Evolutionary conservation across 1,140 invertebrate genomes (phyloP).

Genomic region (Hirudo medicinalis): DNA sequence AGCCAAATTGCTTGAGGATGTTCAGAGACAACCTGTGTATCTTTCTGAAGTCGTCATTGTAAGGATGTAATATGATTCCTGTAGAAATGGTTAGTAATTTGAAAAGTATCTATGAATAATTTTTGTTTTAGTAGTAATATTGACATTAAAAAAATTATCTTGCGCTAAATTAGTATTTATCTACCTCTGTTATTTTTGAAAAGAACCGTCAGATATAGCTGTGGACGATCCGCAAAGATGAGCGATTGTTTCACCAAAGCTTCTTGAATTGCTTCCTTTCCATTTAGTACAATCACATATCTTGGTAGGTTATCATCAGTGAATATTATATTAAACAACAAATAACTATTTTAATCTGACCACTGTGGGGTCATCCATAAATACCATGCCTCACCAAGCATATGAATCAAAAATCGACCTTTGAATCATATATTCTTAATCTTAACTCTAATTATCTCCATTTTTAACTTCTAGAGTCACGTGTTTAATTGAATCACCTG

Average conservation of each 20-base stretch:
- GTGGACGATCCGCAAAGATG: neutral
- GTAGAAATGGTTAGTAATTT: neutral
- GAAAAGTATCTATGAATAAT: no score
- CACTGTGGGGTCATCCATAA: no score
- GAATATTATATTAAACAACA: no score
- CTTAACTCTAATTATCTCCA: no score
- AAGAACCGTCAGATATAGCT: neutral
- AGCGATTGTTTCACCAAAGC: slow-evolving; percentile 12
- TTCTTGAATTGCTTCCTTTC: slow-evolving; percentile 1
- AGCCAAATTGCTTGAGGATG: slow-evolving; percentile 12
- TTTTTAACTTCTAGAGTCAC: no score
- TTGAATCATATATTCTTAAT: no score
- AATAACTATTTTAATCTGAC: no score
- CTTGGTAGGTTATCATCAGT: neutral
- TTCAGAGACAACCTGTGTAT: neutral
- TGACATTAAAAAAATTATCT: no score
- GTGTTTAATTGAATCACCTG: no score
- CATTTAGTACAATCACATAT: slow-evolving; percentile 5
- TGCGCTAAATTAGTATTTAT: neutral
- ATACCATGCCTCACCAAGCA: no score
- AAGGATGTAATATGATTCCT: neutral
- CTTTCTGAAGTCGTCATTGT: neutral
- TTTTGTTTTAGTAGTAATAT: no score
- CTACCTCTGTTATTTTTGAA: neutral
- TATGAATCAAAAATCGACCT: no score